A percentile compares a stretch with the other conserved stretches of the same genome.
phyloP scores from a whole-genome alignment of 1,140 invertebrate species.

The Drosophila setifemur region DNA sequence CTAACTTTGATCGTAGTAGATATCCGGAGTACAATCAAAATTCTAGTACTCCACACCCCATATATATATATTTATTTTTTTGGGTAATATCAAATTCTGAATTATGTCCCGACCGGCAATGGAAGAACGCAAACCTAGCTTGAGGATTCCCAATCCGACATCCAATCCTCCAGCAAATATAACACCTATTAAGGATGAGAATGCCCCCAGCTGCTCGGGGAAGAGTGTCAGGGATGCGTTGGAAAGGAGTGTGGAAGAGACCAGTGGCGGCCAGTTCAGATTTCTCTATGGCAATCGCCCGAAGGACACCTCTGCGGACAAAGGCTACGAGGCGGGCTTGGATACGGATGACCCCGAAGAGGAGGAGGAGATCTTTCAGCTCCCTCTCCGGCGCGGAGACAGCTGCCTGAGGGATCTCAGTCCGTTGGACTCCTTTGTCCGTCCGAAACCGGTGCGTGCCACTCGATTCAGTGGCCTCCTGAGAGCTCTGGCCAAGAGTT shows the following conservation, averaged over 20 bases:
- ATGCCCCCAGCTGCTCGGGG: no score
- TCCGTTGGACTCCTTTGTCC: not conserved
- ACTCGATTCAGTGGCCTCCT: slow-evolving; percentile 9
- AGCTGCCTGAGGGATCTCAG: no score
- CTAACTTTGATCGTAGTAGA: no score
- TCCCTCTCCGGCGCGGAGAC: no score
- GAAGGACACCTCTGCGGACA: not conserved
- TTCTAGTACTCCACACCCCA: no score
- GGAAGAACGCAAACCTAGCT: not conserved
- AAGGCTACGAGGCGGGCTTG: not conserved
- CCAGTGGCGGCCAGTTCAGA: not conserved
- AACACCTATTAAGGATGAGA: no score
- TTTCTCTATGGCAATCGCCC: not conserved
- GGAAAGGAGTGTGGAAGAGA: no score
- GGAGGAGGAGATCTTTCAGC: not conserved
- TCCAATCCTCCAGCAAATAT: no score
- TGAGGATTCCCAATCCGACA: not conserved
- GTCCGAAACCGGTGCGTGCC: not conserved
- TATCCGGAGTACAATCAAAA: no score
- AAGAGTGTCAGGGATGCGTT: not conserved
- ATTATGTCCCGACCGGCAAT: not conserved
- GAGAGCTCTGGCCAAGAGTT: not conserved
- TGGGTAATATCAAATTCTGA: no score
- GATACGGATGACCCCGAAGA: not conserved
- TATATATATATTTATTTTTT: no score